Evolutionary conservation across 2,888 invertebrate genomes (phyloP).

Genomic region (Luperina nickerlii): DNA sequence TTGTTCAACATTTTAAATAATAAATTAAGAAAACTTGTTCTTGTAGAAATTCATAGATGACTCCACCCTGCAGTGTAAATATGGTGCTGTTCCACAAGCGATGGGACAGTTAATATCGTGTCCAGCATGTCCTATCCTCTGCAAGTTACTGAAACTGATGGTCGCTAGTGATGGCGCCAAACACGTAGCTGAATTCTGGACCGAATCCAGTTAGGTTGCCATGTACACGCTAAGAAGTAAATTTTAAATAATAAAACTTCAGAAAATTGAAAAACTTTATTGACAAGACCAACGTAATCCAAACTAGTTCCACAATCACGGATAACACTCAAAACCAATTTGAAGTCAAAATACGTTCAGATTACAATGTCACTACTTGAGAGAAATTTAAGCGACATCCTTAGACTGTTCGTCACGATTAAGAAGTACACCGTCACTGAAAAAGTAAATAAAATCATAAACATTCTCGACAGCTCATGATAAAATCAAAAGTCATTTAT

Average conservation of each 20-base stretch:
- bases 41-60: background rate
- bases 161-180: too few relatives aligned
- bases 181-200: too few relatives aligned
- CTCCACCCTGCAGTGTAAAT: too few relatives aligned
- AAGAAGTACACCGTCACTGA: slow-evolving; percentile 81
- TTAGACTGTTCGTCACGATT: slow-evolving; percentile 81
- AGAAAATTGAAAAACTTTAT: slow-evolving; percentile 28
- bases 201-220: too few relatives aligned
- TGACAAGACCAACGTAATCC: slow-evolving; percentile 5
- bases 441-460: slow-evolving; percentile 59
- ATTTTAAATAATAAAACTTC: background rate
- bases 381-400: slow-evolving; percentile 76
- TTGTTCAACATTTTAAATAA: too few relatives aligned
- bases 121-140: too few relatives aligned
- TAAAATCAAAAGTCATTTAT: too few relatives aligned
- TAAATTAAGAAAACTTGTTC: background rate
- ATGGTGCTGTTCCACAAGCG: too few relatives aligned
- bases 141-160: too few relatives aligned
- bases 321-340: slow-evolving; percentile 30
- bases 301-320: background rate
- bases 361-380: slow-evolving; percentile 63
- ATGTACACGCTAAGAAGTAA: too few relatives aligned
- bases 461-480: too few relatives aligned
- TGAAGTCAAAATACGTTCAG: slow-evolving; percentile 26
- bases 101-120: too few relatives aligned